Conservation (phyloP, 1,140 invertebrate genomes). For the Tetraneura akinire region DNA sequence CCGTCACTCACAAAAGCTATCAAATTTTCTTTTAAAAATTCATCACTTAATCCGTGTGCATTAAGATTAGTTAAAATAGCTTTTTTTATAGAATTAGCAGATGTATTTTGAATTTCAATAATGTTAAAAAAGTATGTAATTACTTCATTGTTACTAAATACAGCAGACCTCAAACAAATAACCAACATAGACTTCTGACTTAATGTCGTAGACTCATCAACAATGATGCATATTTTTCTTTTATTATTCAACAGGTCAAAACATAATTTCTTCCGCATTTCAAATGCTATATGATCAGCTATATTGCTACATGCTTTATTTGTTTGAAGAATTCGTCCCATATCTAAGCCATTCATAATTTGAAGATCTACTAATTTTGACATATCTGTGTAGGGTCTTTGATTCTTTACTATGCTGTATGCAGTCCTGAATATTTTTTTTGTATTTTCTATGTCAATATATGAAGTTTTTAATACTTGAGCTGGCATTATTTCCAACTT, state of each 20-base stretch:
- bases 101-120: not conserved
- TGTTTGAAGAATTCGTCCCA: slow-evolving; percentile 12
- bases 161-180: not conserved
- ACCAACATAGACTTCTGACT: not conserved
- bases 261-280: slow-evolving; percentile 1
- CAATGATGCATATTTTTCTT: slow-evolving; percentile 10
- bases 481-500: slow-evolving; percentile 4
- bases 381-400: slow-evolving; percentile 19
- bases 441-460: slow-evolving; percentile 3
- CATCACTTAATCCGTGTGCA: not conserved
- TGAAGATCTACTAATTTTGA: slow-evolving; percentile 13
- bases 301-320: slow-evolving; percentile 12
- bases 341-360: slow-evolving; percentile 14
- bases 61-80: not conserved
- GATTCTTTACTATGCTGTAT: slow-evolving; percentile 6
- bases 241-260: not conserved
- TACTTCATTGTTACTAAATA: not conserved
- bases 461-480: slow-evolving; percentile 9
- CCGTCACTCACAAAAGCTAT: not conserved
- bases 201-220: not conserved
- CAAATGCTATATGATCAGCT: not conserved
- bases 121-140: not conserved
- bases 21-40: not conserved
- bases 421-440: slow-evolving; percentile 6
- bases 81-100: not conserved